Percentiles rank a stretch among this genome's conserved stretches.
Conservation (phyloP, 2,113 vertebrate species). For the Hylia prasina region DNA sequence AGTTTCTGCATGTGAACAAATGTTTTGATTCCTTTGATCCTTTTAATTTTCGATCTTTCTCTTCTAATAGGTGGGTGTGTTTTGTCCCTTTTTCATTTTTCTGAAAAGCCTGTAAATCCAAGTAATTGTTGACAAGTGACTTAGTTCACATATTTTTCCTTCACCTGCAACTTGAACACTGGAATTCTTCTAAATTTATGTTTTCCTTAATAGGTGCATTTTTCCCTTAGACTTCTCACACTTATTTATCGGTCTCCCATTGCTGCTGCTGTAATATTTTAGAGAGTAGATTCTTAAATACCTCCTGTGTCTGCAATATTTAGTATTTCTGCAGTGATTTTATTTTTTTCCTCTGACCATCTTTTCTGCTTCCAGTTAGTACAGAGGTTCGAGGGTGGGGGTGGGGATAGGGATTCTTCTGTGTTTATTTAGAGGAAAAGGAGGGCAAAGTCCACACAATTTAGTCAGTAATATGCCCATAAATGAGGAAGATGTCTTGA, state of each 20-base stretch:
- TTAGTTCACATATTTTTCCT: background rate
- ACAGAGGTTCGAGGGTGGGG: background rate
- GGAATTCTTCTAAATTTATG: background rate
- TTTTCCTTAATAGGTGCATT: background rate
- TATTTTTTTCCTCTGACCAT: background rate
- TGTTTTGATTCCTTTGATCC: constrained; percentile 55
- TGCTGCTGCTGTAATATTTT: background rate
- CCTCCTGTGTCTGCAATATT: background rate
- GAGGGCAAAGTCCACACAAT: background rate
- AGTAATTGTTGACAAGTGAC: background rate
- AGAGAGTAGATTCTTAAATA: background rate
- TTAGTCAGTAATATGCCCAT: background rate
- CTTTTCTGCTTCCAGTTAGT: background rate
- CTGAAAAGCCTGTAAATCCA: background rate
- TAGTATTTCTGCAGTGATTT: background rate
- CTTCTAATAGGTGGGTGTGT: constrained; percentile 73
- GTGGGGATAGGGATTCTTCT: background rate
- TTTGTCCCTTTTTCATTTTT: background rate
- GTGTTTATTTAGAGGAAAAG: background rate
- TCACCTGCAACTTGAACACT: background rate
- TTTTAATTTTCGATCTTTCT: constrained; percentile 72
- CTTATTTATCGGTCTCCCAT: background rate
- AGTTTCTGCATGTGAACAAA: constrained; percentile 63
- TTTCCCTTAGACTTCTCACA: background rate
- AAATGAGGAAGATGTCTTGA: background rate